Percentiles rank a stretch among this genome's conserved stretches.
Conservation (phyloP, 2,113 vertebrate genomes). For the Onychostoma macrolepis region DNA sequence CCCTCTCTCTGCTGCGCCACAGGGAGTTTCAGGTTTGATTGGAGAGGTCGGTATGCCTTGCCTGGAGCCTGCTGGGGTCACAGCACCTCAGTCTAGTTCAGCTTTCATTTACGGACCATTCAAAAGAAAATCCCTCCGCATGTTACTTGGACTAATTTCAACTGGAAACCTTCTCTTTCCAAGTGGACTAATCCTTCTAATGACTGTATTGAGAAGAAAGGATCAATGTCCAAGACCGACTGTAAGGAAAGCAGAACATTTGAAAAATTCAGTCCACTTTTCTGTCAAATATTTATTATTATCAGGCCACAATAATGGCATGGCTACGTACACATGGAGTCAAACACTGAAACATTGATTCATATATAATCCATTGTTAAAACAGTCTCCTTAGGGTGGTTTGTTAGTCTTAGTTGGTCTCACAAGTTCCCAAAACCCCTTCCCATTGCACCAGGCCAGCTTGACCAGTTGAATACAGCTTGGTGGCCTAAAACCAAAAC, state of each 20-base stretch:
- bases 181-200: neutral
- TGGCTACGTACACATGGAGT: neutral
- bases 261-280: neutral
- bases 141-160: neutral
- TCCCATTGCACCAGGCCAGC: neutral
- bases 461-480: neutral
- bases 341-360: neutral
- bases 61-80: slow-evolving; percentile 15
- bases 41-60: slow-evolving; percentile 31
- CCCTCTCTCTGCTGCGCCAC: slow-evolving; percentile 17
- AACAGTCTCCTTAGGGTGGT: neutral
- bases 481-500: neutral
- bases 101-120: slow-evolving; percentile 7
- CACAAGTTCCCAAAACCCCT: neutral
- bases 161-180: neutral
- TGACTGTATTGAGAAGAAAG: neutral
- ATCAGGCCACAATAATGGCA: neutral
- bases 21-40: slow-evolving; percentile 25
- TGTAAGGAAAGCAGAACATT: neutral
- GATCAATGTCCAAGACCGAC: too few relatives aligned
- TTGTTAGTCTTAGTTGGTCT: neutral
- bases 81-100: neutral
- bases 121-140: neutral
- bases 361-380: neutral
- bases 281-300: neutral